These are phyloP conservation scores for Calameuta idolon DNA, from an alignment of 2,888 invertebrate species.

Conservation along the genomic window DNA sequence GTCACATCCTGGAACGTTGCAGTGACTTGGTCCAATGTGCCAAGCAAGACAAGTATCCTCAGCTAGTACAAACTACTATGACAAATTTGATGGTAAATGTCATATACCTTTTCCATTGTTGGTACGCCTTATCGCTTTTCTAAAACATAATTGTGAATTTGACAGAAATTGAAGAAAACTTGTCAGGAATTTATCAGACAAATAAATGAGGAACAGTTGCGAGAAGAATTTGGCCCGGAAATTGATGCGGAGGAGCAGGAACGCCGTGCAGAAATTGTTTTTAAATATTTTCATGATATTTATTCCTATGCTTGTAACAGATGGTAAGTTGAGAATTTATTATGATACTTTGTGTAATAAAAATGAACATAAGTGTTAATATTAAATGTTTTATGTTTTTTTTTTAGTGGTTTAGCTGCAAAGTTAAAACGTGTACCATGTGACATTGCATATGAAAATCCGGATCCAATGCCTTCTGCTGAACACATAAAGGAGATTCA, in stretches of 20 bases:
- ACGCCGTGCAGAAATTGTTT: constrained; percentile 45
- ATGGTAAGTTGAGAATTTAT: constrained; percentile 39
- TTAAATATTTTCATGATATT: constrained; percentile 52
- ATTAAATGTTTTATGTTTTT: constrained; percentile 10
- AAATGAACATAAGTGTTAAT: neutral
- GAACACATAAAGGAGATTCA: constrained; percentile 40
- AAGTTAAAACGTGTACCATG: constrained; percentile 44
- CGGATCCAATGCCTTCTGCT: constrained; percentile 32
- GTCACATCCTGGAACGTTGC: constrained; percentile 45
- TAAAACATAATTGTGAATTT: neutral
- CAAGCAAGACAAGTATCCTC: constrained; percentile 42
- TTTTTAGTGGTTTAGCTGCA: constrained; percentile 48
- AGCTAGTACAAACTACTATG: constrained; percentile 20
- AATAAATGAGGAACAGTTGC: constrained; percentile 36
- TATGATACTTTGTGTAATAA: neutral
- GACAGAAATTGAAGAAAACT: constrained; percentile 43
- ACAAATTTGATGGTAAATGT: neutral
- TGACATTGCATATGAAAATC: constrained; percentile 40
- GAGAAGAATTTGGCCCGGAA: constrained; percentile 38
- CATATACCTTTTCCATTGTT: too few relatives aligned
- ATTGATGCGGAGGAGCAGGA: constrained; percentile 36
- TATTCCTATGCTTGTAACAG: constrained; percentile 53
- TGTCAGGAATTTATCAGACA: constrained; percentile 35
- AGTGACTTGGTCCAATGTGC: constrained; percentile 51
- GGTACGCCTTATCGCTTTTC: too few relatives aligned